Percentiles rank a stretch among this genome's conserved stretches.
phyloP scores from a whole-genome alignment of 2,797 vertebrate species.

The Euphonia xanthogaster region DNA sequence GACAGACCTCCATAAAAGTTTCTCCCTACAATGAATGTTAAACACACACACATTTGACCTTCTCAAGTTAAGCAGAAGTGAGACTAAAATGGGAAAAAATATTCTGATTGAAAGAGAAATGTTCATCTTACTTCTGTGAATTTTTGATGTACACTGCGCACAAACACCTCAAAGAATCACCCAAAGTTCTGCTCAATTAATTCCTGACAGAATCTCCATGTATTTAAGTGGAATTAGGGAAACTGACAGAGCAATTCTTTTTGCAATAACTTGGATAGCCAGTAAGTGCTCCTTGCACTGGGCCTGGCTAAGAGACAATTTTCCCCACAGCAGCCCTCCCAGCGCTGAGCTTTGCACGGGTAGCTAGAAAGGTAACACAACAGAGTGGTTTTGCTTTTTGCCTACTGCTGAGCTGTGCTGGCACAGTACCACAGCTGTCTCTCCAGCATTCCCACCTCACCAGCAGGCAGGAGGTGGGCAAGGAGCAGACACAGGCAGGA shows the following conservation, averaged over 20 bases:
- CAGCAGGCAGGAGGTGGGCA: background rate
- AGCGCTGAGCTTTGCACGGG: background rate
- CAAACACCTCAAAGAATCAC: background rate
- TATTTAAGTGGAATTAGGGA: background rate
- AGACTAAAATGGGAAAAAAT: background rate
- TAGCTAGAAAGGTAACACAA: background rate
- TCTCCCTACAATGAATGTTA: background rate
- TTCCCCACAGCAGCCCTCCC: background rate
- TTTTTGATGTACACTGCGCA: conserved; percentile 9
- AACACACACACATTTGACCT: background rate
- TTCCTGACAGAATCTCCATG: background rate
- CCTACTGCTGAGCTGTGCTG: background rate
- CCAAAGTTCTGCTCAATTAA: background rate
- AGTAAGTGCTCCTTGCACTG: background rate
- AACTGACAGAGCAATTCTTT: background rate
- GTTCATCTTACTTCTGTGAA: background rate
- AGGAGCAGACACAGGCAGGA: background rate
- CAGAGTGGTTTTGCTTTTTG: background rate
- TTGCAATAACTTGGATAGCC: conserved; percentile 11
- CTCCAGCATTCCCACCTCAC: background rate
- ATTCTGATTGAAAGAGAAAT: background rate
- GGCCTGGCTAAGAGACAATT: background rate
- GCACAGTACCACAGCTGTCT: background rate
- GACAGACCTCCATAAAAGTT: background rate
- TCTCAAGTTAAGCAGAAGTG: background rate